phyloP scores from a whole-genome alignment of 2,888 invertebrate species.

The Parochlus steinenii region DNA sequence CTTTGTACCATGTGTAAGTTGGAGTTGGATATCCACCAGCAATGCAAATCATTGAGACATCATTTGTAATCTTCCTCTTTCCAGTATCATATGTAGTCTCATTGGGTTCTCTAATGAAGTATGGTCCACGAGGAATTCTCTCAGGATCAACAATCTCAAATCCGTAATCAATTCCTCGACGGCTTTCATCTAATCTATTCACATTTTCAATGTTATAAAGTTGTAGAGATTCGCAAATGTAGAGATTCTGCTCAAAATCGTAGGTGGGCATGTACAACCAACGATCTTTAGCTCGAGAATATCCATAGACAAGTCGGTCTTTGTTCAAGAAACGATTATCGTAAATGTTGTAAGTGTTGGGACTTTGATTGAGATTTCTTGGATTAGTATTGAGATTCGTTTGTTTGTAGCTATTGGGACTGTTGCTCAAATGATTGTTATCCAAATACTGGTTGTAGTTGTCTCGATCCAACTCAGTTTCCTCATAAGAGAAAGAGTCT shows the following conservation, averaged over 20 bases:
- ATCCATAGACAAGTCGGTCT: constrained; percentile 67
- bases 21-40: constrained; percentile 83
- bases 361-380: constrained; percentile 14
- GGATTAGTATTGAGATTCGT: constrained; percentile 14
- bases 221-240: constrained; percentile 58
- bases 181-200: constrained; percentile 54
- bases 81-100: constrained; percentile 71
- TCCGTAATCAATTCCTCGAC: constrained; percentile 73
- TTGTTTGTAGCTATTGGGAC: background rate
- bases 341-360: constrained; percentile 17
- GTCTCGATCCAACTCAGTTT: constrained; percentile 26
- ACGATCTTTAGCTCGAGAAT: constrained; percentile 48
- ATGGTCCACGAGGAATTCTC: constrained; percentile 74
- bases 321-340: constrained; percentile 28
- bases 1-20: constrained; percentile 77
- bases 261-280: constrained; percentile 75
- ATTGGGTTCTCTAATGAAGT: constrained; percentile 69
- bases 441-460: constrained; percentile 8
- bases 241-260: constrained; percentile 59
- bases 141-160: constrained; percentile 63
- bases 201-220: constrained; percentile 40
- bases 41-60: constrained; percentile 61
- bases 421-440: constrained; percentile 8
- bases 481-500: constrained; percentile 61
- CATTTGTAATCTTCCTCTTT: constrained; percentile 48